Evolutionary conservation across 1,140 invertebrate genomes (phyloP), one percentile per base, ranked within the genome.

Genomic region (Monochamus saltuarius): DNA sequence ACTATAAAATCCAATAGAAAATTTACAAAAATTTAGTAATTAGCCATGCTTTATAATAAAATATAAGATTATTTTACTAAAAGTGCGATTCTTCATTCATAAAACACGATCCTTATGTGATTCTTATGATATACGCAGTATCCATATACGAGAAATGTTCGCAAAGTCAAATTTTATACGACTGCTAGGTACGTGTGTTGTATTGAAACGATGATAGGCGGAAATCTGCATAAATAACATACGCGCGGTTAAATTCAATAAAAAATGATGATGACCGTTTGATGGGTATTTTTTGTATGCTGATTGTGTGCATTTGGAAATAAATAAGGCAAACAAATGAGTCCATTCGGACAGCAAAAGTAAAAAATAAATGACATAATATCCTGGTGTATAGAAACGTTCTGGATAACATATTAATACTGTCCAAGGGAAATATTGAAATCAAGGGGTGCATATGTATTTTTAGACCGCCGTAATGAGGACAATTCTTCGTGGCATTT

Each of bases 391-490:
- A 67, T 69, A 64, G 63, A 69, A 68, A 64, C 54, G 35, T 59
- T 54, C 59, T 60, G 65, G 51, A 67, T 68, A 71, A 70, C 65
- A 61, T 73, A 73, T 71, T 73, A 70, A 67, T 70, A 67, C 64
- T 71, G 71, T 70, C 69, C 67, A 61, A 64, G 60, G 62, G 66
- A 67, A 69, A 71, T 70, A 68, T 68, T 66, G 68, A 64, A 70
- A 70, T 71, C 64, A 73, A 67, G 67, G 71, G 71, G 71, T 73
- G 69, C 71, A 73, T 73, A 73, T 71, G 66, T 70, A 73, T 73
- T 68, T 73, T 71, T 73, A 67, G 65, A 64, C 60, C 62, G 64
- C 42, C 46, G 60, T 68, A 73, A 71, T 71, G 71, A 71, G 71
- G 39, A 62, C 66, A 67, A 71, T 73, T 70, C 66, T 73, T 69